phyloP scores from a whole-genome alignment of 2,113 vertebrate species.

The Phrynosoma platyrhinos region DNA sequence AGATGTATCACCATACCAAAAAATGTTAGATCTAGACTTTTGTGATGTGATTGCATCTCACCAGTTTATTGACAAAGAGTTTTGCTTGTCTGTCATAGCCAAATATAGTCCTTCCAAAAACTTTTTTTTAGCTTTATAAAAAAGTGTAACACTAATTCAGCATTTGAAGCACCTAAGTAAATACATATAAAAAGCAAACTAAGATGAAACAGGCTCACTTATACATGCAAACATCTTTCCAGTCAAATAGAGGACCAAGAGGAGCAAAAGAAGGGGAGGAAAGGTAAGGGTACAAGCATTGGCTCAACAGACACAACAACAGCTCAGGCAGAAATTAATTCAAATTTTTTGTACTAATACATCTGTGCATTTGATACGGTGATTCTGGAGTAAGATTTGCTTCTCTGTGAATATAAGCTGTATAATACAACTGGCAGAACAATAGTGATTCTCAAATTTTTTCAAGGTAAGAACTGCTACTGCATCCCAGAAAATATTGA shows the following conservation, averaged over 20 bases:
- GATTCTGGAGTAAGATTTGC: neutral
- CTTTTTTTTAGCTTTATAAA: neutral
- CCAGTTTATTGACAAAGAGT: neutral
- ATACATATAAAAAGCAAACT: neutral
- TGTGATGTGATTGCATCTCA: neutral
- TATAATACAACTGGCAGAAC: neutral
- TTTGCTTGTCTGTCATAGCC: slow-evolving; percentile 11
- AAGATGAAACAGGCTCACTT: neutral
- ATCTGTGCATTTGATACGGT: neutral
- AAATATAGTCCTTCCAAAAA: neutral
- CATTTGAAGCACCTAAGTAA: neutral
- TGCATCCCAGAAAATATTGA: neutral
- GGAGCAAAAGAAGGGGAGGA: too few relatives aligned
- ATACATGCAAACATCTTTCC: neutral
- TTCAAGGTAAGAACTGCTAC: neutral
- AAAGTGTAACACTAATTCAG: neutral
- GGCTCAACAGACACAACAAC: neutral
- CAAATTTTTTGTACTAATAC: slow-evolving; percentile 1
- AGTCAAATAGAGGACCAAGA: neutral
- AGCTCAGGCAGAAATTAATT: slow-evolving; percentile 14
- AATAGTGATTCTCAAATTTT: neutral
- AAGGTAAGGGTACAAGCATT: neutral
- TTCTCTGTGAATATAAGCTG: neutral
- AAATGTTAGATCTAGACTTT: neutral
- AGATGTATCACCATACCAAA: neutral